Conservation (phyloP, 2,888 invertebrate species). For the Drosophila barbarae region DNA sequence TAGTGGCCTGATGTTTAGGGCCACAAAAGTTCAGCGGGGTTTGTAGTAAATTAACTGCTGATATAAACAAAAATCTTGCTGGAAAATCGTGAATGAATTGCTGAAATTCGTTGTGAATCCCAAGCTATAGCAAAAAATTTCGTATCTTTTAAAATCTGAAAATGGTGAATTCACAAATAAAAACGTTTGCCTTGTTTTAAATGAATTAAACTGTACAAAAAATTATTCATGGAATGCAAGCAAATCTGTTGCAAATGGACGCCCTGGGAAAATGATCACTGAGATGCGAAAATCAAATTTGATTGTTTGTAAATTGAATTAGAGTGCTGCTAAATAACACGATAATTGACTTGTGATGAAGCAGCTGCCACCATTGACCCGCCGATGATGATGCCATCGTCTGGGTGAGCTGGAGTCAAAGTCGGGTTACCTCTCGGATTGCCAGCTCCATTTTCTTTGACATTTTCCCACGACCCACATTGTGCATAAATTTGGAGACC, state of each 20-base stretch:
- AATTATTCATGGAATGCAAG: conserved; percentile 25
- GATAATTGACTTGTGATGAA: conserved; percentile 31
- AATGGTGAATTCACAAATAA: background rate
- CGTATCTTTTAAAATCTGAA: background rate
- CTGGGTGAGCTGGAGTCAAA: background rate
- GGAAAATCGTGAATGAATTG: conserved; percentile 6
- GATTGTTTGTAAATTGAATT: conserved; percentile 35
- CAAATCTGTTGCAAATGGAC: conserved; percentile 19
- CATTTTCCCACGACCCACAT: conserved; percentile 39
- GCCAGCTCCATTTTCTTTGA: conserved; percentile 2
- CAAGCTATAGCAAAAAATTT: no score
- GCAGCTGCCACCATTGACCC: background rate
- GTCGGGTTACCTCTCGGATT: conserved; percentile 1
- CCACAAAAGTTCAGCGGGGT: conserved; percentile 9
- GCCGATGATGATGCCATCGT: conserved; percentile 9
- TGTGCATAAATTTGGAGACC: conserved; percentile 12
- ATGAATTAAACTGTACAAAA: conserved; percentile 8
- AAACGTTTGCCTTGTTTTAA: background rate
- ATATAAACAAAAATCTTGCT: conserved; percentile 5
- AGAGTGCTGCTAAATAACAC: conserved; percentile 26
- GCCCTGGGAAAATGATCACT: conserved; percentile 29
- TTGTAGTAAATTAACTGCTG: conserved; percentile 7
- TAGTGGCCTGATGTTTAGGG: conserved; percentile 26
- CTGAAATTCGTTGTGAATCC: background rate
- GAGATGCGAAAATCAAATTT: conserved; percentile 43